Evolutionary conservation across 2,797 vertebrate species (phyloP).

Genomic region (Tokudaia tokunoshimensis): DNA sequence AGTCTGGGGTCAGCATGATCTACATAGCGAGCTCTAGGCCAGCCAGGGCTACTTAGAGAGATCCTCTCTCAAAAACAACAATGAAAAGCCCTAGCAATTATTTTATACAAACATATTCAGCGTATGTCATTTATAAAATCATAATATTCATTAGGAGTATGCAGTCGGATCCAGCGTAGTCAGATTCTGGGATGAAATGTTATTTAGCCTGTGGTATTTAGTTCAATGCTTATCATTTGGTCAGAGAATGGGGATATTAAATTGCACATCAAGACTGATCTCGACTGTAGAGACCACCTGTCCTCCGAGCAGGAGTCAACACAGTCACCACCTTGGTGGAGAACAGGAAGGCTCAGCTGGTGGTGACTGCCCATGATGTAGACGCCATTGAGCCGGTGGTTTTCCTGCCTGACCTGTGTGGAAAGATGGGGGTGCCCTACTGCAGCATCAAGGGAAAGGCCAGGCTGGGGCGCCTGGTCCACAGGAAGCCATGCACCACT

Average conservation of each 20-base stretch:
- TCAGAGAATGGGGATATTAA: constrained; percentile 38
- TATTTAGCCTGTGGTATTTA: background rate
- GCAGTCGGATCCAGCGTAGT: background rate
- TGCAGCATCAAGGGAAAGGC: too few relatives aligned
- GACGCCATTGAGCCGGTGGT: too few relatives aligned
- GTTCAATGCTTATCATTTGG: constrained; percentile 16
- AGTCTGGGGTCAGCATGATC: background rate
- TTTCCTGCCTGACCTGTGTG: too few relatives aligned
- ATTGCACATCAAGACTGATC: background rate
- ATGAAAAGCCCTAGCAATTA: background rate
- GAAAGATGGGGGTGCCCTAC: too few relatives aligned
- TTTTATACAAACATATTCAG: constrained; percentile 29
- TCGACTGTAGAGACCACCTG: background rate
- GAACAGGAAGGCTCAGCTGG: too few relatives aligned
- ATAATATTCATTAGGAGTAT: background rate
- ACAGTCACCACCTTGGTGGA: too few relatives aligned
- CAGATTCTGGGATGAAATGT: constrained; percentile 19
- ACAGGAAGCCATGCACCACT: too few relatives aligned
- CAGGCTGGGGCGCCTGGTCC: too few relatives aligned
- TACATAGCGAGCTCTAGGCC: background rate
- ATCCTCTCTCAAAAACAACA: background rate
- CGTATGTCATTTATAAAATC: constrained; percentile 25
- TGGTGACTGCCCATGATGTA: too few relatives aligned
- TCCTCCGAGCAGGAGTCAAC: too few relatives aligned
- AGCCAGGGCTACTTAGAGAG: background rate